These are phyloP conservation scores for Agrotis puta DNA, from an alignment of 2,888 invertebrate genomes.

Conservation along the genomic window DNA sequence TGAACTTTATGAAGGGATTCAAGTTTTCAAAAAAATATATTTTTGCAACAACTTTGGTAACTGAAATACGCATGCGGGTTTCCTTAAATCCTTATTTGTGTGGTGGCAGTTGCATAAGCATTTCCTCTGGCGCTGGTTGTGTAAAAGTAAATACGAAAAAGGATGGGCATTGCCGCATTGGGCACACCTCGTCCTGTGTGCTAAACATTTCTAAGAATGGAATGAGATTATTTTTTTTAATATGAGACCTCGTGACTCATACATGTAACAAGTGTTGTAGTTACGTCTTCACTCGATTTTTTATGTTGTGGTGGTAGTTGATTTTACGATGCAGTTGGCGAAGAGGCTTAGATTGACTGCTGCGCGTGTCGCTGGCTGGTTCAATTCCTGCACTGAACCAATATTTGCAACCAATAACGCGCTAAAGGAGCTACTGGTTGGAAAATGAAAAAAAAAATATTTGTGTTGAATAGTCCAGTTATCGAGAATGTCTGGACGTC, in stretches of 20 bases:
- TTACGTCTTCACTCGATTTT: not conserved
- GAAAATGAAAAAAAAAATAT: no score
- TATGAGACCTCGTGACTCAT: not conserved
- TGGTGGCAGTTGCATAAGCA: not conserved
- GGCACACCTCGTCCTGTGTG: constrained; percentile 18
- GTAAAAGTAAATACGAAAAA: not conserved
- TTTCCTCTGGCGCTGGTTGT: not conserved
- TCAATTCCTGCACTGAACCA: no score
- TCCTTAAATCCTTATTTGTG: not conserved
- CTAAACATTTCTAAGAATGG: not conserved
- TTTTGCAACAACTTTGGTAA: not conserved
- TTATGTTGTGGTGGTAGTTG: not conserved
- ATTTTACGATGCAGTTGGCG: not conserved
- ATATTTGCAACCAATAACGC: no score
- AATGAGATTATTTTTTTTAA: not conserved
- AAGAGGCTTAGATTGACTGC: no score
- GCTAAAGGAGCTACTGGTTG: no score
- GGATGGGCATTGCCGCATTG: constrained; percentile 22
- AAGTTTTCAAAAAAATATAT: not conserved
- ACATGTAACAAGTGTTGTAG: not conserved
- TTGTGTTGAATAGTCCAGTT: no score
- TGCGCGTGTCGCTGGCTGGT: no score
- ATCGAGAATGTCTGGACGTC: no score
- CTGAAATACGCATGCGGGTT: not conserved
- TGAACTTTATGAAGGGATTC: not conserved